Evolutionary conservation across 2,113 vertebrate genomes (phyloP).

Genomic region (Ranitomeya variabilis): DNA sequence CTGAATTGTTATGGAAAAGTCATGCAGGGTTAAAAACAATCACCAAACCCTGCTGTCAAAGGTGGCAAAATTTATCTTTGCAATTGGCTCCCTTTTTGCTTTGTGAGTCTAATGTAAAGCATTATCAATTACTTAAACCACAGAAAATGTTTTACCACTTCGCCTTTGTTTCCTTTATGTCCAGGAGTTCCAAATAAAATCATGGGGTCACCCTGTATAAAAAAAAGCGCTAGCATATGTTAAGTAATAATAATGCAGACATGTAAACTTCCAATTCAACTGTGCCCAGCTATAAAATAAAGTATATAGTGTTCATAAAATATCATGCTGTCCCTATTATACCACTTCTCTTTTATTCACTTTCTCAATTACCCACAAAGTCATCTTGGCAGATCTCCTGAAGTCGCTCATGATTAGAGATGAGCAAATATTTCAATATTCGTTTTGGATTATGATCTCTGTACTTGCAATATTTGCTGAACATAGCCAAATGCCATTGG

Average conservation of each 20-base stretch:
- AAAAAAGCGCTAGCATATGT: neutral
- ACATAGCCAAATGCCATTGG: too few relatives aligned
- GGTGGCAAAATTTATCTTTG: too few relatives aligned
- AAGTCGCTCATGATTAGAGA: neutral
- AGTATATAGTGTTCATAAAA: neutral
- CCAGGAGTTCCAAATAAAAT: constrained; percentile 80
- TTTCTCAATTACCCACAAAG: neutral
- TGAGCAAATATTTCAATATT: too few relatives aligned
- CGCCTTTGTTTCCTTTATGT: constrained; percentile 85
- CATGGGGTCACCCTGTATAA: constrained; percentile 75
- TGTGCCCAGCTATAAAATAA: neutral
- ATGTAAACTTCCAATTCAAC: neutral
- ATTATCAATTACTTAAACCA: neutral
- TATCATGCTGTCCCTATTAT: too few relatives aligned
- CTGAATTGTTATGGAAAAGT: too few relatives aligned
- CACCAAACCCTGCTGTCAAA: too few relatives aligned
- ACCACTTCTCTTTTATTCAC: neutral
- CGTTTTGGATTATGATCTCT: too few relatives aligned
- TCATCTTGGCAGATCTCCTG: neutral
- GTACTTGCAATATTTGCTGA: too few relatives aligned
- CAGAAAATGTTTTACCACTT: constrained; percentile 68
- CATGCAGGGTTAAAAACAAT: too few relatives aligned
- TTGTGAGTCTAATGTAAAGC: too few relatives aligned
- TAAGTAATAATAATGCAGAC: neutral
- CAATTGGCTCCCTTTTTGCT: too few relatives aligned